These are phyloP conservation scores for Rhagonycha lutea DNA, from an alignment of 2,888 invertebrate species.

Conservation along the genomic window DNA sequence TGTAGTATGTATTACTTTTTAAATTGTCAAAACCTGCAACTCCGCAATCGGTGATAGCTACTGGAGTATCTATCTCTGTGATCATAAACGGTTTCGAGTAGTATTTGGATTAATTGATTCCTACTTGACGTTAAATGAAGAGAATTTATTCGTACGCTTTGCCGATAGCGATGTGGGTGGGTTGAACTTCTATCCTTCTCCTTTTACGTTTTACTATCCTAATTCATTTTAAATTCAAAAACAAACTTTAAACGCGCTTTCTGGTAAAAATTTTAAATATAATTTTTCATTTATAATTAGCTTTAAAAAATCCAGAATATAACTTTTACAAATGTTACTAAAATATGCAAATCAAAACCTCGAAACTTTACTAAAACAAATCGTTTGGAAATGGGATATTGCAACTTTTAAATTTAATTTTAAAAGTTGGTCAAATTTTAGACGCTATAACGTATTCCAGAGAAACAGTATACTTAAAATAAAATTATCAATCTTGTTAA, in stretches of 20 bases:
- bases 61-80: background rate
- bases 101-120: background rate
- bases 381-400: slow-evolving; percentile 3
- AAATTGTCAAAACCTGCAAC: background rate
- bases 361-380: slow-evolving; percentile 1
- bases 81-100: background rate
- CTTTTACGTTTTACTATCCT: background rate
- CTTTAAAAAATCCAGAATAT: background rate
- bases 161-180: background rate
- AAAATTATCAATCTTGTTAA: background rate
- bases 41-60: background rate
- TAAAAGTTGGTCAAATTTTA: background rate
- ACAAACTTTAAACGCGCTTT: background rate
- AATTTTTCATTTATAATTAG: background rate
- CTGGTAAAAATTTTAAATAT: background rate
- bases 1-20: background rate
- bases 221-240: background rate
- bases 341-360: background rate
- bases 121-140: background rate
- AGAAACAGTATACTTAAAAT: background rate
- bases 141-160: background rate
- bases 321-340: background rate
- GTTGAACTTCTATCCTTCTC: background rate
- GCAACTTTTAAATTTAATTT: slow-evolving; percentile 3
- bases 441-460: background rate